Evolutionary conservation across 2,797 vertebrate genomes (phyloP), one percentile per base, ranked within the genome.

Genomic region (Paguma larvata): DNA sequence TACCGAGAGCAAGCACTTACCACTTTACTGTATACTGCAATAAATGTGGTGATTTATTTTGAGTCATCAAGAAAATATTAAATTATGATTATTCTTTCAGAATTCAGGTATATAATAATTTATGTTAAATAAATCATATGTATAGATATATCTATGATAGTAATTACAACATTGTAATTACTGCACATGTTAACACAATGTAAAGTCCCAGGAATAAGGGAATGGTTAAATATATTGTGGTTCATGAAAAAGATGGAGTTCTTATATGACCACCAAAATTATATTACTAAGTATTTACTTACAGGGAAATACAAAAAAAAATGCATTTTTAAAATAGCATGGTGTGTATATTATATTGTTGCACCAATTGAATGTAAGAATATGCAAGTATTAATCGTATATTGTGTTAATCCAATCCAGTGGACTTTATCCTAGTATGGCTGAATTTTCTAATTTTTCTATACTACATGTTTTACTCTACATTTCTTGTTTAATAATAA

Each of bases 61-160:
- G 53, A 91, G 67, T 72, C 9, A 89, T 41, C 34, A 79, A 73
- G 23, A 93, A 68, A 56, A 78, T 56, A 77, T 73, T 95, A 89
- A 92, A 82, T 92, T 82, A 70, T 46, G 25, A 91, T 63, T n/a
- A 78, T 51, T 79, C n/a, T 91, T 70, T 95, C 48, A 89, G 25
- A 82, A 85, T 80, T 85, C 46, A 94, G 44, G 2, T 79, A 4
- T 59, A 41, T 59, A 91, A 86, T 72, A 77, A 65, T 65, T 65
- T 73, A 15, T 51, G n/a, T 51, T 82, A 96, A 82, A 30, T 30
- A 86, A 91, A 88, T 53, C 88, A 91, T 63, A 32, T 32, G 10
- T 56, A 85, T 65, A 68, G 38, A 46, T 79, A 89, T 88, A 65
- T 88, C 23, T 85, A 73, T 48, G 44, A 56, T 80, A 10, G 5